These are phyloP conservation scores for Physeter macrocephalus DNA, from an alignment of 2,113 vertebrate genomes.

Conservation along the genomic window DNA sequence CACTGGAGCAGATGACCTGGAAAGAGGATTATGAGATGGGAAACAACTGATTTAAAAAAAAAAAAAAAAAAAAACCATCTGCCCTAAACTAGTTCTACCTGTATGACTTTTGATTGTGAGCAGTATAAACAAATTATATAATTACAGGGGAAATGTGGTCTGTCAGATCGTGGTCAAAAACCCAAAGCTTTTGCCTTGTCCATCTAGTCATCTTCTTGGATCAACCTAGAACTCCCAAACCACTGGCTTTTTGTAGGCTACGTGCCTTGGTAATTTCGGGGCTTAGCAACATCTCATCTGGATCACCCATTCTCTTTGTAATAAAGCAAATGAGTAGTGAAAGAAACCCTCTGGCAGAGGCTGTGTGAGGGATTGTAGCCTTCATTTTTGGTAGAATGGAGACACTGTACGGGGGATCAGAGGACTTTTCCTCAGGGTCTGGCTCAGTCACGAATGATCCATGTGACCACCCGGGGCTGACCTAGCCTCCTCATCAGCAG, in stretches of 20 bases:
- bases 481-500: background rate
- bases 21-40: constrained; percentile 51
- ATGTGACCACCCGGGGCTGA: background rate
- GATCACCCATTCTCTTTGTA: background rate
- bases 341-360: background rate
- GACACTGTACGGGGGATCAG: background rate
- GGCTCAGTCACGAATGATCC: background rate
- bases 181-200: background rate
- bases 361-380: background rate
- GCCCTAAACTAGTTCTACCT: constrained; percentile 54
- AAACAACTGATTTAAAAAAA: background rate
- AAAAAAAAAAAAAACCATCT: background rate
- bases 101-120: constrained; percentile 39
- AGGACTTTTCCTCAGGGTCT: background rate
- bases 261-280: background rate
- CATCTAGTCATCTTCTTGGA: background rate
- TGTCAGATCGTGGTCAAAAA: constrained; percentile 22
- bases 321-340: background rate
- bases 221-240: background rate
- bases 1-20: constrained; percentile 6
- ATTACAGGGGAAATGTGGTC: background rate
- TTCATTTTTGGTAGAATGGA: background rate
- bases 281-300: background rate
- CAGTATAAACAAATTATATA: constrained; percentile 47
- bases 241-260: background rate